Evolutionary conservation across 2,113 vertebrate species (phyloP), one percentile per base, ranked within the genome.

Genomic region (Atractosteus spatula): DNA sequence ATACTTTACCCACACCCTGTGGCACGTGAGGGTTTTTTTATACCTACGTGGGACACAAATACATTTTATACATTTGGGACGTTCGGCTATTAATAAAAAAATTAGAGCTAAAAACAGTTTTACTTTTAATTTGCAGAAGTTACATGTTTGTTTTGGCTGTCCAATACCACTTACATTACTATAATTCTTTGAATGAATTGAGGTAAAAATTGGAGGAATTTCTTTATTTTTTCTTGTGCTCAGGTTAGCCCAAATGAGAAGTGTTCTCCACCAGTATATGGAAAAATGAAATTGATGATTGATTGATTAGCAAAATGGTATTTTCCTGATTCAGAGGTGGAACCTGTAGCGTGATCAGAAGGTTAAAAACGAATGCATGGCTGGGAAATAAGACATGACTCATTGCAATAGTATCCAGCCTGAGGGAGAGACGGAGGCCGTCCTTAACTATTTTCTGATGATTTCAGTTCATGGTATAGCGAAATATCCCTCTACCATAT

Each of bases 311-410:
- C 41, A 17, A 62, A 7, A 2, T 62, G 8, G 7, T 62, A 17
- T 29, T n/a, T 63, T 66, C 56, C 56, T 56, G 62, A 66, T 16
- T 29, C n/a, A 43, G 44, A 44, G 45, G 43, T 45, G 17, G 42
- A 67, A n/a, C 55, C 59, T 56, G 29, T 13, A 55, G 54, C n/a
- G 12, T 59, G 8, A 29, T 45, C 8, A 43, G 29, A 42, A 65
- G 51, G n/a, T 12, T 54, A 42, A 7, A 17, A 65, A 72, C 5
- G 54, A 41, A 71, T 71, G 70, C 70, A 71, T 14, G 29, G 45
- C 70, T 64, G 12, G 45, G 64, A 51, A 71, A 45, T 13, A 11
- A 55, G 64, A 7, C 16, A n/a, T 71, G 69, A 71, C 69, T 71
- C 69, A 71, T 29, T 51, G 3, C 70, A 55, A 55, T 16, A 71